A percentile compares a stretch with the other conserved stretches of the same genome.
Evolutionary conservation across 1,140 invertebrate species (phyloP).

Genomic region (Meloidogyne hapla): DNA sequence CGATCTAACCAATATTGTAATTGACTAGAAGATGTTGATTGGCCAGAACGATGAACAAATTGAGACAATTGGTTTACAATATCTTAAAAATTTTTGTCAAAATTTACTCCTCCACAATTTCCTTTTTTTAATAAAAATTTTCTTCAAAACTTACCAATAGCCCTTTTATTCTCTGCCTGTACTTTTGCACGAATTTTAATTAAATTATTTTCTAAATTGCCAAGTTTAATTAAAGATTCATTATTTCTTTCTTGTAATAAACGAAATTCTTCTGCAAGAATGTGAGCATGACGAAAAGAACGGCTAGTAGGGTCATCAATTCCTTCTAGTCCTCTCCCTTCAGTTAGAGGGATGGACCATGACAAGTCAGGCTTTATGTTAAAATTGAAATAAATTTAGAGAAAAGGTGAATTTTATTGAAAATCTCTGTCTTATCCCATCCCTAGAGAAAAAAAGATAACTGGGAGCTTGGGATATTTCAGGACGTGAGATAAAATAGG

Average conservation of each 20-base stretch:
- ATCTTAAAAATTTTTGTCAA: constrained; percentile 22
- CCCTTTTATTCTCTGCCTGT: constrained; percentile 33
- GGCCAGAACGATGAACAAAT: constrained; percentile 28
- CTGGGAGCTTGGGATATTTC: too few species aligned
- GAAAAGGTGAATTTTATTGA: too few species aligned
- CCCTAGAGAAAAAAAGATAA: too few species aligned
- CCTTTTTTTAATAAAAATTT: background rate
- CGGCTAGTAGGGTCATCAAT: constrained; percentile 10
- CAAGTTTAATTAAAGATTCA: constrained; percentile 35
- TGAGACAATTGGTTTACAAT: constrained; percentile 39
- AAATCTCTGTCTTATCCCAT: too few species aligned
- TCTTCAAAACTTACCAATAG: constrained; percentile 28
- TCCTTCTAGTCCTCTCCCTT: background rate
- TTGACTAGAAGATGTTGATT: constrained; percentile 26
- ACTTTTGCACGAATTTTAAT: constrained; percentile 27
- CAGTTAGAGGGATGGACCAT: background rate
- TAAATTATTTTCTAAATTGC: constrained; percentile 27
- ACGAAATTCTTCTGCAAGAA: constrained; percentile 48
- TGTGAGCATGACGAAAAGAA: constrained; percentile 33
- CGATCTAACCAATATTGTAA: constrained; percentile 44
- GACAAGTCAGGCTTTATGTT: background rate
- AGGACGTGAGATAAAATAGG: too few species aligned
- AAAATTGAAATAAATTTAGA: too few species aligned
- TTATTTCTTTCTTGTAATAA: constrained; percentile 45
- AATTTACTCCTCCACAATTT: background rate